Evolutionary conservation across 2,888 invertebrate species (phyloP), one percentile per base, ranked within the genome.

Genomic region (Oscheius sp.): DNA sequence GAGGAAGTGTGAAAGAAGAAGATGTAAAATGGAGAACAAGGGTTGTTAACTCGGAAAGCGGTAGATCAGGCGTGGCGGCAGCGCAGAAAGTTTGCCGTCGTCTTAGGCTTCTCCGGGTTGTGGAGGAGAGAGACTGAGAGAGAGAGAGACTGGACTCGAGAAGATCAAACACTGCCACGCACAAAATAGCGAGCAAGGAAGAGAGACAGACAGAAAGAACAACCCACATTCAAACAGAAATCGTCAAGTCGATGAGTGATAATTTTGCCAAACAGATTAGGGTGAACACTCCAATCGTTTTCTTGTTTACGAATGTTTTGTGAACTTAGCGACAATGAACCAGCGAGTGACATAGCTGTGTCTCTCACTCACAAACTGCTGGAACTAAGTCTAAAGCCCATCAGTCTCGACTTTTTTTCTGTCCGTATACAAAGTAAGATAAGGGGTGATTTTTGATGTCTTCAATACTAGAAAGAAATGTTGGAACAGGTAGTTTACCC

Each of bases 21-120:
- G 21, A 21, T 47, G n/a, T 55, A 51, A 50, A 50, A 50, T 37
- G 55, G 21, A 35, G 10, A 42, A 35, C n/a, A 68, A 51, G n/a
- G 55, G 68, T 68, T 68, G 68, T 68, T 55, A 68, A 68, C 68
- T 42, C 55, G 68, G 35, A 33, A 47, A 35, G 68, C 55, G 55
- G 55, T 9, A 53, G 68, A 68, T 53, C 68, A 68, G 66, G 33
- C 42, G 55, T 37, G 68, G 53, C 53, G 68, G 68, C 55, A 53
- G 53, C 68, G 42, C 42, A 42, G 42, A 29, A 13, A 68, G 68
- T 68, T 68, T 68, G 68, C 68, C 68, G 42, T 68, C 68, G 68
- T 68, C 68, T 68, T 68, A 68, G 68, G 68, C 68, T 68, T 35
- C 68, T 68, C 68, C 55, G 68, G 42, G 42, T 42, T 42, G 42